Percentiles rank a stretch among this genome's conserved stretches.
phyloP scores from a whole-genome alignment of 2,797 vertebrate species.

The Sebastes trivittatus region DNA sequence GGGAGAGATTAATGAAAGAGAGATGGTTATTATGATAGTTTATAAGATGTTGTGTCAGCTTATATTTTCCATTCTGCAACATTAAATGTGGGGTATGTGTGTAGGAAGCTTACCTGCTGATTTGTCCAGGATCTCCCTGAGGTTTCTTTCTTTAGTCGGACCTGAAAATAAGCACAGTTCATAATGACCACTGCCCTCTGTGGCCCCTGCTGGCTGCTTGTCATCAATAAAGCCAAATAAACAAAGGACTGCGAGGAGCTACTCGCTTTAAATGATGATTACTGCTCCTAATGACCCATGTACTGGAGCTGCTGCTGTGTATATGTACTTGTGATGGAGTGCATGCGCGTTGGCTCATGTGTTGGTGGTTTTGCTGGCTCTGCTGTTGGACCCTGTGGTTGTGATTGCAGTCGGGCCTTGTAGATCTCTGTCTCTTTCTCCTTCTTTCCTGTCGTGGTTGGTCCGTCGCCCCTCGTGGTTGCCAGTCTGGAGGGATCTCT shows the following conservation, averaged over 20 bases:
- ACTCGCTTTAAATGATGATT: slow-evolving; percentile 41
- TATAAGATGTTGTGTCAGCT: slow-evolving; percentile 2
- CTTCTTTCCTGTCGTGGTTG: slow-evolving; percentile 14
- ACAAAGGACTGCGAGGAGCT: slow-evolving; percentile 3
- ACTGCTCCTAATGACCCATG: slow-evolving; percentile 55
- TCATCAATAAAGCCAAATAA: slow-evolving; percentile 55
- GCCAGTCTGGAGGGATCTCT: slow-evolving; percentile 49
- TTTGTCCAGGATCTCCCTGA: background rate
- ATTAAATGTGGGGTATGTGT: slow-evolving; percentile 2
- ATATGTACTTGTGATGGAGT: slow-evolving; percentile 1
- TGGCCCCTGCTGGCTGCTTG: background rate
- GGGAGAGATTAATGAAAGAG: slow-evolving; percentile 9
- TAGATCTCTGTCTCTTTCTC: slow-evolving; percentile 24
- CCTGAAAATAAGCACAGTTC: slow-evolving; percentile 5
- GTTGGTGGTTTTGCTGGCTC: slow-evolving; percentile 42
- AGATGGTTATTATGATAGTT: slow-evolving; percentile 1
- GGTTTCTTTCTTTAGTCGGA: background rate
- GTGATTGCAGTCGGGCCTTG: slow-evolving; percentile 43
- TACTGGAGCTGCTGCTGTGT: background rate
- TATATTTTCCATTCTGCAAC: slow-evolving; percentile 9
- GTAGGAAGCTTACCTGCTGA: slow-evolving; percentile 1
- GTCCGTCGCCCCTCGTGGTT: slow-evolving; percentile 30
- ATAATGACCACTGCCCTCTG: slow-evolving; percentile 2
- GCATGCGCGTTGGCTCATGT: slow-evolving; percentile 11
- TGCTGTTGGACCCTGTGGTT: slow-evolving; percentile 38